phyloP scores from a whole-genome alignment of 2,113 vertebrate genomes.

The Dascyllus trimaculatus region DNA sequence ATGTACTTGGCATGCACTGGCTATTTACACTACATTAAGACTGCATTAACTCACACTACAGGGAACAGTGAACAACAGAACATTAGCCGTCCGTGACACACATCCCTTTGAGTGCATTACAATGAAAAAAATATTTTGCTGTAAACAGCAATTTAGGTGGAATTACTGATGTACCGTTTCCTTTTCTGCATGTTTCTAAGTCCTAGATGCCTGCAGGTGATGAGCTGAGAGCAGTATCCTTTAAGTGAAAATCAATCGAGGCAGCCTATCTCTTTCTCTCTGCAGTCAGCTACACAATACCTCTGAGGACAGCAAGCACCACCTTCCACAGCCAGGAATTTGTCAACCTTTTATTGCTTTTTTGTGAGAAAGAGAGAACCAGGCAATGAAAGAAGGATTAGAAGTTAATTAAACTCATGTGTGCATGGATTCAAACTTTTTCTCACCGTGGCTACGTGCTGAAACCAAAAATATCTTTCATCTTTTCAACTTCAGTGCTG shows the following conservation, averaged over 20 bases:
- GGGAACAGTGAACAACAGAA: conserved; percentile 24
- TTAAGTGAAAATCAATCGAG: conserved; percentile 70
- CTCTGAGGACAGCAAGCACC: conserved; percentile 38
- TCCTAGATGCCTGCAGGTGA: conserved; percentile 26
- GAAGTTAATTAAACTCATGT: conserved; percentile 11
- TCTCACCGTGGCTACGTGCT: conserved; percentile 7
- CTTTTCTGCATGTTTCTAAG: conserved; percentile 8
- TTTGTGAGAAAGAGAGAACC: conserved; percentile 24
- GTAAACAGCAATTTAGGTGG: not conserved
- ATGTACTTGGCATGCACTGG: conserved; percentile 48
- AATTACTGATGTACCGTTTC: not conserved
- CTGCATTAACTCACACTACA: conserved; percentile 43
- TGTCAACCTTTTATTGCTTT: conserved; percentile 25
- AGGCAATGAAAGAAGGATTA: conserved; percentile 9
- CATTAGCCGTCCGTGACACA: conserved; percentile 27
- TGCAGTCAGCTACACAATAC: conserved; percentile 44
- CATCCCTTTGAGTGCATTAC: conserved; percentile 6
- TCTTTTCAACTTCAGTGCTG: conserved; percentile 22
- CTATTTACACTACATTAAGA: conserved; percentile 63
- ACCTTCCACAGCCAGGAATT: conserved; percentile 36
- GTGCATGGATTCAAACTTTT: not conserved
- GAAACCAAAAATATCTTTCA: conserved; percentile 19
- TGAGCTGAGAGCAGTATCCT: conserved; percentile 35
- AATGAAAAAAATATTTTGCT: not conserved
- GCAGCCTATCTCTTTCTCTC: conserved; percentile 29